phyloP scores from a whole-genome alignment of 2,797 vertebrate species.

The Myiotriccus ornatus region DNA sequence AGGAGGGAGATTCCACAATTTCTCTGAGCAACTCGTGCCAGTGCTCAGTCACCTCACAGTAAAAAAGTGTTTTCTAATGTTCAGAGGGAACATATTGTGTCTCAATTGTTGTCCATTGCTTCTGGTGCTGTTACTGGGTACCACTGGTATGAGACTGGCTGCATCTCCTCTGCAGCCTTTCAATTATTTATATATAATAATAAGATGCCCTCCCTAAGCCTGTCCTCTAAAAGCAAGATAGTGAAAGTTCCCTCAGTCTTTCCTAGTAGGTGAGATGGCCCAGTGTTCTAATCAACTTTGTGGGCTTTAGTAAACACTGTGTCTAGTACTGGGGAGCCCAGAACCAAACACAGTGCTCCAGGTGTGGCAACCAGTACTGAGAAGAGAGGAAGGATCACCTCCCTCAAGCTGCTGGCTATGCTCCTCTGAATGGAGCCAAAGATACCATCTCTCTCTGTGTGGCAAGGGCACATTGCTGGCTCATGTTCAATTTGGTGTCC shows the following conservation, averaged over 20 bases:
- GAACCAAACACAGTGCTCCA: not conserved
- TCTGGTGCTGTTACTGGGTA: not conserved
- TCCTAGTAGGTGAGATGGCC: not conserved
- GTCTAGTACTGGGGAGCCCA: not conserved
- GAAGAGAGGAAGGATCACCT: not conserved
- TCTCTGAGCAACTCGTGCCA: not conserved
- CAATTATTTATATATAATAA: not conserved
- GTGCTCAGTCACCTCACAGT: not conserved
- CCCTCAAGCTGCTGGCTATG: not conserved
- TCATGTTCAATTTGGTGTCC: not conserved
- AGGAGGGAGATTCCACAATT: not conserved
- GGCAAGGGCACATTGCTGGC: not conserved
- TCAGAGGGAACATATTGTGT: not conserved
- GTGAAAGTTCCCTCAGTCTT: not conserved
- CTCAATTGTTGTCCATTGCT: not conserved
- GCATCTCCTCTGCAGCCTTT: not conserved
- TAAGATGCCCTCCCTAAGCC: not conserved
- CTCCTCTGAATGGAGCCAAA: not conserved
- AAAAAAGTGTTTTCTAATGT: not conserved
- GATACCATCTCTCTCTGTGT: not conserved
- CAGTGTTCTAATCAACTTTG: not conserved
- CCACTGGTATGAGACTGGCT: not conserved
- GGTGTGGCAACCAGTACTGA: not conserved
- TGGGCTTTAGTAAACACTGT: not conserved
- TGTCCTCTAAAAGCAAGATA: not conserved